Percentiles rank a stretch among this genome's conserved stretches.
Conservation (phyloP, 1,140 invertebrate genomes). For the Reticulitermes speratus region DNA sequence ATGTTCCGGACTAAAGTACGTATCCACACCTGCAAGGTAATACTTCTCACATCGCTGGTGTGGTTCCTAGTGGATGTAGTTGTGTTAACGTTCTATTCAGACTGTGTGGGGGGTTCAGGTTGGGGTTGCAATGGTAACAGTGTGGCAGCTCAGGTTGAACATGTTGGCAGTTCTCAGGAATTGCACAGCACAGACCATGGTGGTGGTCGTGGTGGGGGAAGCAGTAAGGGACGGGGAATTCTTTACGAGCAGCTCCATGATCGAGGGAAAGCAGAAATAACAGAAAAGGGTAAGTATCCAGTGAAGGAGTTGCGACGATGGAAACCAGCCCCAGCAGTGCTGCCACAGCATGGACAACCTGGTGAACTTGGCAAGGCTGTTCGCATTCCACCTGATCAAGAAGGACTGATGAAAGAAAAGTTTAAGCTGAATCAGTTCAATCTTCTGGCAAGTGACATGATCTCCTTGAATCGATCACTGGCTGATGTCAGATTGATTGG, state of each 20-base stretch:
- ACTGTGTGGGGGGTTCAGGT: constrained; percentile 73
- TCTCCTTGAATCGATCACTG: constrained; percentile 92
- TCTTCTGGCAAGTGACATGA: constrained; percentile 94
- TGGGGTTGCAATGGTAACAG: constrained; percentile 55
- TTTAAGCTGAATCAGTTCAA: constrained; percentile 99
- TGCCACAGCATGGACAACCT: constrained; percentile 64
- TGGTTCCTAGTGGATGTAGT: constrained; percentile 94
- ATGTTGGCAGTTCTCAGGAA: constrained; percentile 16
- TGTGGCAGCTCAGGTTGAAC: neutral
- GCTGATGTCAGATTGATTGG: constrained; percentile 90
- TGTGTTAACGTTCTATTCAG: constrained; percentile 90
- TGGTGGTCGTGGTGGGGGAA: constrained; percentile 9
- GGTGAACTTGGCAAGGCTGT: constrained; percentile 92
- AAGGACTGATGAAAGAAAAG: constrained; percentile 87
- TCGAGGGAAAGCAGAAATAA: constrained; percentile 35
- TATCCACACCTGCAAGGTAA: constrained; percentile 91
- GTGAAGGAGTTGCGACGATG: constrained; percentile 64
- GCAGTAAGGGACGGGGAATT: constrained; percentile 38
- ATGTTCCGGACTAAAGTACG: constrained; percentile 85
- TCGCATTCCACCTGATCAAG: constrained; percentile 77
- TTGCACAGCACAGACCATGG: neutral
- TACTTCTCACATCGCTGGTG: constrained; percentile 89
- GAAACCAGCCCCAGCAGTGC: constrained; percentile 67
- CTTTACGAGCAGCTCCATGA: constrained; percentile 39
- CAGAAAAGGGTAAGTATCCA: constrained; percentile 46